Conservation (phyloP, 30 jellyfish, hydroid and myxozoan genomes). For the Catostylus mosaicus region DNA sequence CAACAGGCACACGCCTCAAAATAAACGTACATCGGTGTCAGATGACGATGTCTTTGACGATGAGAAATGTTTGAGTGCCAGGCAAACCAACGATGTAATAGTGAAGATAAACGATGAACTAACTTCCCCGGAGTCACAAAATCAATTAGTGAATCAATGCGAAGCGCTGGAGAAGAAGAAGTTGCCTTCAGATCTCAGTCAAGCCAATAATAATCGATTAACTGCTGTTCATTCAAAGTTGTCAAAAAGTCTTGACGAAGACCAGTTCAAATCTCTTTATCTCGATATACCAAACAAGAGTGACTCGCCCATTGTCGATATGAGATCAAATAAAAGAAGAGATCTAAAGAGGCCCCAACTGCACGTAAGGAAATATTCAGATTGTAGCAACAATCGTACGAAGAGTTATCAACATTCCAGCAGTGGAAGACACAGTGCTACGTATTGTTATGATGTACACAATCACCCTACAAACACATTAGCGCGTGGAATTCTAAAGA, state of each 20-base stretch:
- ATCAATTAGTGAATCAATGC: neutral
- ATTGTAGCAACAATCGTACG: conserved; percentile 24
- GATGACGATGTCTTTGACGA: conserved; percentile 7
- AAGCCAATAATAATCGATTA: neutral
- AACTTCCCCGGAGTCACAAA: neutral
- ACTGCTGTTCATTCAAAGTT: conserved; percentile 1
- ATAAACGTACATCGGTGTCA: neutral
- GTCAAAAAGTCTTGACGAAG: conserved; percentile 32
- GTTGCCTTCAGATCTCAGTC: neutral
- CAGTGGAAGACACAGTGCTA: neutral
- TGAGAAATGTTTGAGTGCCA: neutral
- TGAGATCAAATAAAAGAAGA: neutral
- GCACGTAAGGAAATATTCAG: conserved; percentile 24
- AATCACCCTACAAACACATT: conserved; percentile 20
- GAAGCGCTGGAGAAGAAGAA: neutral
- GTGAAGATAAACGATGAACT: conserved; percentile 25
- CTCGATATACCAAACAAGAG: conserved; percentile 19
- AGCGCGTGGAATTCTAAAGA: conserved; percentile 3
- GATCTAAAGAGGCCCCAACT: neutral
- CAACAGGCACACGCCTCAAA: neutral
- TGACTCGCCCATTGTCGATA: neutral
- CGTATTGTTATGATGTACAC: neutral
- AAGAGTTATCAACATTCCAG: neutral
- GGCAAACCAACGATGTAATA: conserved; percentile 12
- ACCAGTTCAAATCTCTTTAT: conserved; percentile 30